Conservation (phyloP, 1,140 invertebrate genomes). For the Pseudomyrmex concolor region DNA sequence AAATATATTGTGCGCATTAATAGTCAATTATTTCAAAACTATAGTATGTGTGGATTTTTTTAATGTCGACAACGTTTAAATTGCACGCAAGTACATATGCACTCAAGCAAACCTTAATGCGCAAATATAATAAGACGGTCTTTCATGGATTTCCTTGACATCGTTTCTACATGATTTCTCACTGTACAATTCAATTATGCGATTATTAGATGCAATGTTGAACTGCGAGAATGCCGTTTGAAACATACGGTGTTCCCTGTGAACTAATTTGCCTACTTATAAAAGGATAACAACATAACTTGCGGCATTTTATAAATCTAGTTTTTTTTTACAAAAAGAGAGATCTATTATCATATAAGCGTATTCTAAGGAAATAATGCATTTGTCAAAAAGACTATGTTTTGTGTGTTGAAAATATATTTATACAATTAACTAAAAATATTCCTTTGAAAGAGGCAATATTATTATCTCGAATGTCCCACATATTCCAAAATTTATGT, state of each 20-base stretch:
- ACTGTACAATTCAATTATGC: conserved; percentile 21
- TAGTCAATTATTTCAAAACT: conserved; percentile 3
- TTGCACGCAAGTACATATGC: conserved; percentile 40
- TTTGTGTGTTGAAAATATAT: background rate
- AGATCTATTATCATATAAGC: background rate
- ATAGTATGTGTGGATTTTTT: conserved; percentile 19
- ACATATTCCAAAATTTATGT: conserved; percentile 29
- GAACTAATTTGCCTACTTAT: background rate
- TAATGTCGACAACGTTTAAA: conserved; percentile 30
- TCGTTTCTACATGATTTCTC: conserved; percentile 45
- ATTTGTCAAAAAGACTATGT: background rate
- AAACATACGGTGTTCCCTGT: background rate
- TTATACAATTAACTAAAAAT: too few species aligned
- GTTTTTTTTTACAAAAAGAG: background rate
- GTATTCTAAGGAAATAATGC: background rate
- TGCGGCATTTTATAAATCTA: background rate
- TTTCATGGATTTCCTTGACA: conserved; percentile 54
- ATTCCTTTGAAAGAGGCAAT: too few species aligned
- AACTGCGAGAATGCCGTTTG: background rate
- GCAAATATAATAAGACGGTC: conserved; percentile 47
- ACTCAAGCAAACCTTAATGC: conserved; percentile 24
- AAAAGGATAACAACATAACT: background rate
- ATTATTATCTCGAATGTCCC: background rate
- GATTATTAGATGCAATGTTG: conserved; percentile 47
- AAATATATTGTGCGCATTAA: background rate